Conservation (phyloP, 2,797 vertebrate species). For the Tiaroga cobitis region DNA sequence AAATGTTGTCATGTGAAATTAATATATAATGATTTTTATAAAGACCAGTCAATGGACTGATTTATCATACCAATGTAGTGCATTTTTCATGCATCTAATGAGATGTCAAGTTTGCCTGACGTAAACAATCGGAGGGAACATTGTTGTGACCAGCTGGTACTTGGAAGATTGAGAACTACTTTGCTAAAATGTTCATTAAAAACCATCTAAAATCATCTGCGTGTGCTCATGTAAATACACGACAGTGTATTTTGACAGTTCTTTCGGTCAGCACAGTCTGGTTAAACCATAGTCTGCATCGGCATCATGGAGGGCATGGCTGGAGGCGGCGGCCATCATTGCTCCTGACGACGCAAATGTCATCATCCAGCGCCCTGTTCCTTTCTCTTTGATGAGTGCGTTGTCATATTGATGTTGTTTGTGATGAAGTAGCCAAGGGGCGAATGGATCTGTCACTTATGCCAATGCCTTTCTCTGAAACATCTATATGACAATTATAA, state of each 20-base stretch:
- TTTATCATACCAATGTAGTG: background rate
- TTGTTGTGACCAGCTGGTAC: background rate
- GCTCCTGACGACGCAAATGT: conserved; percentile 48
- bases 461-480: conserved; percentile 30
- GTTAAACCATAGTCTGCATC: conserved; percentile 39
- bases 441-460: conserved; percentile 44
- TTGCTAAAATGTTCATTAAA: background rate
- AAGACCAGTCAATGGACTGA: background rate
- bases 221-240: background rate
- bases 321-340: conserved; percentile 32
- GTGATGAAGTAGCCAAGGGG: conserved; percentile 29
- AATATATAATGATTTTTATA: background rate
- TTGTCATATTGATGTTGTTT: conserved; percentile 40
- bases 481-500: background rate
- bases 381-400: conserved; percentile 23
- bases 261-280: conserved; percentile 13
- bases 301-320: conserved; percentile 40
- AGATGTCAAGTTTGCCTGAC: background rate
- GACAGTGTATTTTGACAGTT: background rate
- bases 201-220: background rate
- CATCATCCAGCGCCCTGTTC: conserved; percentile 21
- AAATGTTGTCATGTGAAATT: background rate
- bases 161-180: background rate
- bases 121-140: background rate
- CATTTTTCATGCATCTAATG: background rate